Evolutionary conservation across 2,113 vertebrate genomes (phyloP).

Genomic region (Pachypanchax playfairii): DNA sequence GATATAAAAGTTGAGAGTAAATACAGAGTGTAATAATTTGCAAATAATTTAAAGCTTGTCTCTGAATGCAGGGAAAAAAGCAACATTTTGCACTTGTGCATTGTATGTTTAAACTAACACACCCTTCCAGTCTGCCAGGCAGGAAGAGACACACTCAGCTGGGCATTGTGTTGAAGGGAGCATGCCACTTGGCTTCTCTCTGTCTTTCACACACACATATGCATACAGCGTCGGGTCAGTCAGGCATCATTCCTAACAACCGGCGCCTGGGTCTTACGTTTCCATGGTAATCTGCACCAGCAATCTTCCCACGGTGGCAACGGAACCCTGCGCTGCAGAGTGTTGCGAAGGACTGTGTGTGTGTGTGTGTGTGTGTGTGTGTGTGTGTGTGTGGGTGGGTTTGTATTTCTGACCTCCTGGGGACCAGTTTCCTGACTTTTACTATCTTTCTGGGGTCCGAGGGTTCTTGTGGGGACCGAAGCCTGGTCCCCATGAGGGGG

Average conservation of each 20-base stretch:
- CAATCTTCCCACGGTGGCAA: constrained; percentile 79
- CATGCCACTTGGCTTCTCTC: constrained; percentile 66
- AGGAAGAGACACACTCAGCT: constrained; percentile 74
- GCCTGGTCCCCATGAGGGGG: no score
- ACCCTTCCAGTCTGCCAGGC: constrained; percentile 73
- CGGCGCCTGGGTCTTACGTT: constrained; percentile 71
- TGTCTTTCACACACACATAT: constrained; percentile 58
- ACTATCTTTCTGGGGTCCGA: no score
- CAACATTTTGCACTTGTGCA: constrained; percentile 33
- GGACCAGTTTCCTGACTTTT: no score
- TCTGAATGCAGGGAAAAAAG: not conserved
- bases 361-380: constrained; percentile 1
- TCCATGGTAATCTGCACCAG: constrained; percentile 72
- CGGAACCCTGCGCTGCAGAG: constrained; percentile 52
- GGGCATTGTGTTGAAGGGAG: constrained; percentile 73
- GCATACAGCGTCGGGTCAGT: constrained; percentile 63
- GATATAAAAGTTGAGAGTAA: not conserved
- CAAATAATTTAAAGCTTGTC: not conserved
- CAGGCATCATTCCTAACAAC: constrained; percentile 65
- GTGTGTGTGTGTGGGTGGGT: not conserved
- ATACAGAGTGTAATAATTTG: not conserved
- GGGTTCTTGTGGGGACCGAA: no score
- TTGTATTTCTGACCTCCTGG: no score
- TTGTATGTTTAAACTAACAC: constrained; percentile 72
- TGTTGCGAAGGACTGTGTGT: constrained; percentile 25